phyloP scores from a whole-genome alignment of 2,888 invertebrate species.

The Scaptomyza cyrtandrae region DNA sequence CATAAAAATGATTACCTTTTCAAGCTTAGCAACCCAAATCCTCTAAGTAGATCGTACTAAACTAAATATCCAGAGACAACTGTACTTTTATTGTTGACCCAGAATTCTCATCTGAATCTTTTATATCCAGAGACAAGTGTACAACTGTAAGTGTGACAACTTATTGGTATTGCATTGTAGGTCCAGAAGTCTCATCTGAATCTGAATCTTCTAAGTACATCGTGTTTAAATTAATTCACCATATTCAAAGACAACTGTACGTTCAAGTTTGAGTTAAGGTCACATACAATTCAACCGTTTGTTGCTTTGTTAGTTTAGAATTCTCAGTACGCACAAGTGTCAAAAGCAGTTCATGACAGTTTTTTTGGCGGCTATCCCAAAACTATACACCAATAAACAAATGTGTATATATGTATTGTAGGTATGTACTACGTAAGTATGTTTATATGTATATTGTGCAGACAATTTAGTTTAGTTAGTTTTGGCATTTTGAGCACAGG shows the following conservation, averaged over 20 bases:
- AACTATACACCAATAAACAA: conserved; percentile 3
- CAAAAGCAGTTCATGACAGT: conserved; percentile 64
- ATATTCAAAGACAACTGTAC: neutral
- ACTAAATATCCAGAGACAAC: neutral
- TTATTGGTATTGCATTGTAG: too few relatives aligned
- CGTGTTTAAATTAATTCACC: neutral
- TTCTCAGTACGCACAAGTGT: conserved; percentile 69
- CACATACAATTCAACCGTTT: conserved; percentile 44
- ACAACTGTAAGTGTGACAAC: too few relatives aligned
- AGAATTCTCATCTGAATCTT: too few relatives aligned
- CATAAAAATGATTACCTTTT: too few relatives aligned
- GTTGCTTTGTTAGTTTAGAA: conserved; percentile 37
- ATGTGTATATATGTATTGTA: neutral
- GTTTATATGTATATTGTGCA: neutral
- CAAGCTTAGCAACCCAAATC: too few relatives aligned
- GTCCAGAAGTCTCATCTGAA: too few relatives aligned
- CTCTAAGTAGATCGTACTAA: too few relatives aligned
- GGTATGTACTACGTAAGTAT: conserved; percentile 5
- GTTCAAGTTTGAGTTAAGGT: conserved; percentile 30
- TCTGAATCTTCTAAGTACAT: too few relatives aligned
- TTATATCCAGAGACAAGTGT: too few relatives aligned
- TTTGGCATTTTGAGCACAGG: conserved; percentile 30
- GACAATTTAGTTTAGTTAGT: conserved; percentile 49
- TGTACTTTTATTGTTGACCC: too few relatives aligned
- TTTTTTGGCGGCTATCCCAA: conserved; percentile 38